Evolutionary conservation across 2,113 vertebrate species (phyloP).

Genomic region (Pleuronectes platessa): DNA sequence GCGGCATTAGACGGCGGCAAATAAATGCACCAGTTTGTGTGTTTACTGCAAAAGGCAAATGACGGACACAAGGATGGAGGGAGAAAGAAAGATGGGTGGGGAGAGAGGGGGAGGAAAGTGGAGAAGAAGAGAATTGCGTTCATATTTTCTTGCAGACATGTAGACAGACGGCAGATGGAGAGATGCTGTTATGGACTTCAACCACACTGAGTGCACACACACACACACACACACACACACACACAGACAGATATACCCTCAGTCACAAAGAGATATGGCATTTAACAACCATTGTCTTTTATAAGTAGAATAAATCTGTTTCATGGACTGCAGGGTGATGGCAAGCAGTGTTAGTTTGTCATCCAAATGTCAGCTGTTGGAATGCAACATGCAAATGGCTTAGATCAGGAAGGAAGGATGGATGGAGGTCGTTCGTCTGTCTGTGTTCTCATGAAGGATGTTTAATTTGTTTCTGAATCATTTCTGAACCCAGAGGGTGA

Average conservation of each 20-base stretch:
- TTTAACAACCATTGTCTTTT: constrained; percentile 76
- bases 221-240: constrained; percentile 9
- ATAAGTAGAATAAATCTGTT: constrained; percentile 76
- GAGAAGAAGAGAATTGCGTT: constrained; percentile 45
- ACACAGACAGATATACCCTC: constrained; percentile 6
- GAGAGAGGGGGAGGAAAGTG: neutral
- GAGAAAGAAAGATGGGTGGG: neutral
- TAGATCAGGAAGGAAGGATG: constrained; percentile 23
- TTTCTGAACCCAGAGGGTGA: neutral
- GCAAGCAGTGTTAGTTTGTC: constrained; percentile 74
- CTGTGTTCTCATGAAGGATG: neutral
- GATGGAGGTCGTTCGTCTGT: neutral
- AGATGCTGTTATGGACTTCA: constrained; percentile 44
- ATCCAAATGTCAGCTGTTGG: constrained; percentile 75
- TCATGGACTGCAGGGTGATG: constrained; percentile 56
- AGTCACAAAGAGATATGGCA: constrained; percentile 66
- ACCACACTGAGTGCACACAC: constrained; percentile 8
- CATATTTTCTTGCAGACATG: constrained; percentile 53
- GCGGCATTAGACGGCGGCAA: constrained; percentile 32
- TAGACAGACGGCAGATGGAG: constrained; percentile 30
- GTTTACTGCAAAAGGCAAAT: constrained; percentile 25
- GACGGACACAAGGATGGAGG: neutral
- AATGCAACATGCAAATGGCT: constrained; percentile 65
- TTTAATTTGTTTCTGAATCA: constrained; percentile 15
- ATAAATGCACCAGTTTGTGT: constrained; percentile 28